A percentile compares a stretch with the other conserved stretches of the same genome.
Evolutionary conservation across 1,140 invertebrate species (phyloP).

Genomic region (Pygmarrhopalites habei): DNA sequence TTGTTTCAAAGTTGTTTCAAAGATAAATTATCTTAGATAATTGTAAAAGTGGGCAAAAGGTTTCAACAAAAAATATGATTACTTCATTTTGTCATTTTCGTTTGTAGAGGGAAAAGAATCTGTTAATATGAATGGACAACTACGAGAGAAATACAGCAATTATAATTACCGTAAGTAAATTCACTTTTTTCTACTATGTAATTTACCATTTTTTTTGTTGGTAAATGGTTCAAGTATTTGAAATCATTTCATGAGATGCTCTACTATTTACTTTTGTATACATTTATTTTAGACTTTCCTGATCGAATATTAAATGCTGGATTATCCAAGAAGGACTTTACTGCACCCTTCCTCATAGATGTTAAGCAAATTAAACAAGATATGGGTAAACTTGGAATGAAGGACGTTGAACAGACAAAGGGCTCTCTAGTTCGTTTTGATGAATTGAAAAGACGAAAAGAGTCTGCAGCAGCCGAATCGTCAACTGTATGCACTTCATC

Average conservation of each 20-base stretch:
- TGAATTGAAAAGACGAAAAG: background rate
- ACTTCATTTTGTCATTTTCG: too few relatives aligned
- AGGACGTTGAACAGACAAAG: too few relatives aligned
- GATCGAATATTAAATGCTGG: slow-evolving; percentile 11
- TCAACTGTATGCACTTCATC: background rate
- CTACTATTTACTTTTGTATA: too few relatives aligned
- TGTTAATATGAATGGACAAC: slow-evolving; percentile 1
- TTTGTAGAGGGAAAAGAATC: slow-evolving; percentile 10
- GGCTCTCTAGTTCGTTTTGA: too few relatives aligned
- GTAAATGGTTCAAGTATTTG: too few relatives aligned
- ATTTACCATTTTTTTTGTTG: too few relatives aligned
- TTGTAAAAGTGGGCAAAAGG: too few relatives aligned
- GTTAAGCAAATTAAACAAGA: slow-evolving; percentile 5
- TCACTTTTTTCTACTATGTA: too few relatives aligned
- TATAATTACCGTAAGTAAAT: slow-evolving; percentile 11
- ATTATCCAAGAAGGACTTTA: slow-evolving; percentile 8
- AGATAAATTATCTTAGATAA: too few relatives aligned
- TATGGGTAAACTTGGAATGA: background rate
- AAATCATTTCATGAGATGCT: too few relatives aligned
- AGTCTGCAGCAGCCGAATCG: background rate
- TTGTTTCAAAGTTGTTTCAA: too few relatives aligned
- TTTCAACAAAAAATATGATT: too few relatives aligned
- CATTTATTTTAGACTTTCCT: slow-evolving; percentile 8
- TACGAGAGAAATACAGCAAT: slow-evolving; percentile 5
- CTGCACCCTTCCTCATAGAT: slow-evolving; percentile 9